Conservation (phyloP, 1,140 invertebrate species). For the Propsilocerus akamusi region DNA sequence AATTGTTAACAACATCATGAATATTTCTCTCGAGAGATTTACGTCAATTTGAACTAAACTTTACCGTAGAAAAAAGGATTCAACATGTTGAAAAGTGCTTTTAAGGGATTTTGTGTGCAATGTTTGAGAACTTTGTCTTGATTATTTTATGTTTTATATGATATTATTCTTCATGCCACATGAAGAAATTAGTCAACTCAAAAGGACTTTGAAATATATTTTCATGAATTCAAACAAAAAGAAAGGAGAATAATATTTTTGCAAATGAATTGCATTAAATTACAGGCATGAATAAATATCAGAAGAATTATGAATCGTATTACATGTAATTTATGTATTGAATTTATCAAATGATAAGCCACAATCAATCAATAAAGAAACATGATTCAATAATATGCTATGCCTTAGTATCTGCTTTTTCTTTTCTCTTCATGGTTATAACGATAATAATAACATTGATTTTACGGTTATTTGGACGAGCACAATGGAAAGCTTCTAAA, state of each 20-base stretch:
- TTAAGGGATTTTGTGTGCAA: neutral
- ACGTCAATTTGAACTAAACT: neutral
- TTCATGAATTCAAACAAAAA: too few species aligned
- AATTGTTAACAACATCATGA: neutral
- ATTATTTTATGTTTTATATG: neutral
- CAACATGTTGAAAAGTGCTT: neutral
- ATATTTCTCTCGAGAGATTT: neutral
- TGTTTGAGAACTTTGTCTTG: neutral
- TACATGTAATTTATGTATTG: neutral
- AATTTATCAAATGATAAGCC: constrained; percentile 3
- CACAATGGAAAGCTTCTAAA: neutral
- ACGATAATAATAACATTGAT: neutral
- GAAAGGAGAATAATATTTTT: too few species aligned
- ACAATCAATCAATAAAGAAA: constrained; percentile 1
- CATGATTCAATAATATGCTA: too few species aligned
- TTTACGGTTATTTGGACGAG: neutral
- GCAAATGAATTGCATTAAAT: too few species aligned
- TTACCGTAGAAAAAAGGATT: neutral
- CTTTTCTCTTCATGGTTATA: neutral
- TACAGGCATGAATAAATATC: too few species aligned
- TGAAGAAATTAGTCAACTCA: too few species aligned
- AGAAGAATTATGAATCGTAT: too few species aligned
- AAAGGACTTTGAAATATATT: too few species aligned
- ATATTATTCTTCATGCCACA: neutral
- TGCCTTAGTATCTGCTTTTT: neutral